Evolutionary conservation across 2,888 invertebrate species (phyloP).

Genomic region (Ophion obscuratus): DNA sequence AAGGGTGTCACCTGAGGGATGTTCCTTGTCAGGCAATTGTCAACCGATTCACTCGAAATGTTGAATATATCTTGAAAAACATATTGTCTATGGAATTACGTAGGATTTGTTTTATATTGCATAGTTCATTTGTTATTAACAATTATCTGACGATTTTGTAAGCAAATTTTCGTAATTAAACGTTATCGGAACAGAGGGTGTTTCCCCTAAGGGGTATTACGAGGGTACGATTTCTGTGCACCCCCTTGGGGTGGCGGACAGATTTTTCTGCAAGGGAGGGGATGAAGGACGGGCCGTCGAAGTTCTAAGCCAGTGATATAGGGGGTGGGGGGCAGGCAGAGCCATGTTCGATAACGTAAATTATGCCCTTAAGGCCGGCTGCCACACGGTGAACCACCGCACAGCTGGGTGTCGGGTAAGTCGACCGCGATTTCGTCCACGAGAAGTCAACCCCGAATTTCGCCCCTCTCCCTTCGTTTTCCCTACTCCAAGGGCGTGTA

Average conservation of each 20-base stretch:
- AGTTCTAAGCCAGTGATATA: not conserved
- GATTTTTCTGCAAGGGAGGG: slow-evolving; percentile 28
- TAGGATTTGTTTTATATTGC: too few species aligned
- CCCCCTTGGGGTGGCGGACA: not conserved
- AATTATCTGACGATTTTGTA: too few species aligned
- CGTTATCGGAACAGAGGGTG: slow-evolving; percentile 70
- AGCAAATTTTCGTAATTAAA: slow-evolving; percentile 70
- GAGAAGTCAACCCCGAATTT: slow-evolving; percentile 21
- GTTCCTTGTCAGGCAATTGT: too few species aligned
- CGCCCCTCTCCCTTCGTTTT: not conserved
- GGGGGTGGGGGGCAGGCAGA: not conserved
- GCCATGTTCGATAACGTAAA: slow-evolving; percentile 45
- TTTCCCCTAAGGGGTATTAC: slow-evolving; percentile 18
- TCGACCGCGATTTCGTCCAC: not conserved
- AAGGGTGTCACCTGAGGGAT: too few species aligned
- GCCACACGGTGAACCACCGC: slow-evolving; percentile 20
- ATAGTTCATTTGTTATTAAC: too few species aligned
- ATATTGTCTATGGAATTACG: too few species aligned
- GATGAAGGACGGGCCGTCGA: not conserved
- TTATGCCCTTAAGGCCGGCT: slow-evolving; percentile 46
- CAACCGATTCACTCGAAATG: too few species aligned
- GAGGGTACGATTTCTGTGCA: not conserved
- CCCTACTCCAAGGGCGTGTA: too few species aligned
- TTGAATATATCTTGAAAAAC: too few species aligned
- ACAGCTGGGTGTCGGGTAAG: slow-evolving; percentile 17